Percentiles rank a stretch among this genome's conserved stretches.
Conservation (phyloP, 2,888 invertebrate genomes). For the Spicauda simplicius region DNA sequence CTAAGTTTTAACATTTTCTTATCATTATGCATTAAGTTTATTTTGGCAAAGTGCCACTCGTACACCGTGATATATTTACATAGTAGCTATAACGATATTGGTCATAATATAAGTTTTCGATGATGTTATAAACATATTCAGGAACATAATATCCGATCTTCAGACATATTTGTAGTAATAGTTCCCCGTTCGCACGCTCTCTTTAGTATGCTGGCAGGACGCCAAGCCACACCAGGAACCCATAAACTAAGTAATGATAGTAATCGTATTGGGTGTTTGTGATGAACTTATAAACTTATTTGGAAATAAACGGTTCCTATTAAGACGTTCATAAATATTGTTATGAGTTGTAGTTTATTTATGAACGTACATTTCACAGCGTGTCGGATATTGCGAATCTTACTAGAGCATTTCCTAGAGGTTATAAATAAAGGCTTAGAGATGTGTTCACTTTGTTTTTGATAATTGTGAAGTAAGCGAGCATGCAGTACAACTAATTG, state of each 20-base stretch:
- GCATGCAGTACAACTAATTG: too few species aligned
- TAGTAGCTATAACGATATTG: constrained; percentile 18
- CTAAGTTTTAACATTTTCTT: too few species aligned
- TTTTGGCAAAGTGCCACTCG: constrained; percentile 16
- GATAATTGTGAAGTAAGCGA: too few species aligned
- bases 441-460: too few species aligned
- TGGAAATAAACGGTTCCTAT: constrained; percentile 14
- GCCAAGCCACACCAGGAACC: constrained; percentile 28
- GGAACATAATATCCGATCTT: constrained; percentile 36
- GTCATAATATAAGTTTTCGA: constrained; percentile 22
- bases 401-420: too few species aligned
- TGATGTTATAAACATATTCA: constrained; percentile 37
- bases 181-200: constrained; percentile 35
- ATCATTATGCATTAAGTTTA: neutral
- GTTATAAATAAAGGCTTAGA: too few species aligned
- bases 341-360: constrained; percentile 4
- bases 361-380: constrained; percentile 14
- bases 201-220: constrained; percentile 31
- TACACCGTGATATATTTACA: constrained; percentile 9
- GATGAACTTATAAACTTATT: constrained; percentile 25
- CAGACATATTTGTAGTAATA: constrained; percentile 36
- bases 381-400: neutral
- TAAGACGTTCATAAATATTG: neutral
- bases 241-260: constrained; percentile 35
- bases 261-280: constrained; percentile 28